Evolutionary conservation across 2,888 invertebrate genomes (phyloP).

Genomic region (Acholoe squamosa): DNA sequence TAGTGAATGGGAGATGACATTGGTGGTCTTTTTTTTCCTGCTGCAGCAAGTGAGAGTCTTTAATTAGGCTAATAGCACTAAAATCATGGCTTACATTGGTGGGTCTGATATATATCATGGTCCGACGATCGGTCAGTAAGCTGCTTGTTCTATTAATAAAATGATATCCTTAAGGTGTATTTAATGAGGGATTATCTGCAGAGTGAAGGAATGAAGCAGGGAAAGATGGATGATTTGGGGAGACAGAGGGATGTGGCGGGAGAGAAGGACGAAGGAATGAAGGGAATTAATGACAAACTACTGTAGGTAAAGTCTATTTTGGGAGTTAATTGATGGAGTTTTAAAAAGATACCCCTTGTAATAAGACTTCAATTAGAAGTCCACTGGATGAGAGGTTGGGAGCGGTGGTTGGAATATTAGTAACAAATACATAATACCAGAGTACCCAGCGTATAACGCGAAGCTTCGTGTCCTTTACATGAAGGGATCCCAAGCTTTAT

Average conservation of each 20-base stretch:
- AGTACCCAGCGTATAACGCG: no score
- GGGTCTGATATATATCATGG: background rate
- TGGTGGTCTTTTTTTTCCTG: background rate
- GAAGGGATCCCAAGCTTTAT: no score
- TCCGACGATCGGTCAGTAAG: background rate
- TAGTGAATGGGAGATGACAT: no score
- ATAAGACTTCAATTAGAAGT: no score
- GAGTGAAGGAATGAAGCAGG: background rate
- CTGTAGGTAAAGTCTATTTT: no score
- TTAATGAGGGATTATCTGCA: background rate
- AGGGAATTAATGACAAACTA: background rate
- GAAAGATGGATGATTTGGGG: background rate
- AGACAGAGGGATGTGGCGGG: background rate
- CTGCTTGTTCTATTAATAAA: background rate
- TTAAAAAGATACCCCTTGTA: no score
- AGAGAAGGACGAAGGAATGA: no score
- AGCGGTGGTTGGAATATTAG: no score
- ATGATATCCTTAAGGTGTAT: background rate
- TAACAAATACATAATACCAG: no score
- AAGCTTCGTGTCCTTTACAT: no score
- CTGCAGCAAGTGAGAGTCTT: background rate
- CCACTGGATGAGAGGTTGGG: no score
- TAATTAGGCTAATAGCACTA: slow-evolving; percentile 4
- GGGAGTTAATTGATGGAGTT: no score
- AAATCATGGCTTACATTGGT: slow-evolving; percentile 15